A percentile compares a stretch with the other conserved stretches of the same genome.
Evolutionary conservation across 1,140 invertebrate genomes (phyloP).

Genomic region (Ruditapes philippinarum): DNA sequence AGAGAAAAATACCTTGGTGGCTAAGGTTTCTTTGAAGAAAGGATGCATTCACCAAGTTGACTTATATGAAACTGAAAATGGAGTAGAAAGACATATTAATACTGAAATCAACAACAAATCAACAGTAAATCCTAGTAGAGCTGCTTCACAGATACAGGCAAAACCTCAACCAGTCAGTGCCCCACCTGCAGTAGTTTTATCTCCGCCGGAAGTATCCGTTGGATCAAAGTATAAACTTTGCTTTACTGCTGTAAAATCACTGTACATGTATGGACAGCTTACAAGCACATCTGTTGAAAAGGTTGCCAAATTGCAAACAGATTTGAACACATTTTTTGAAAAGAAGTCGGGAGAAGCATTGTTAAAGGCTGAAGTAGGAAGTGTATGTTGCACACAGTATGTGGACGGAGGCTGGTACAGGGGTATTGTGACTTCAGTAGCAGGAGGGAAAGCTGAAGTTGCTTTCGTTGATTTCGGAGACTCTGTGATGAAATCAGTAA

Average conservation of each 20-base stretch:
- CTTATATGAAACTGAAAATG: constrained; percentile 70
- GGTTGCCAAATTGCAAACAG: constrained; percentile 66
- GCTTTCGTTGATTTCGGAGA: constrained; percentile 93
- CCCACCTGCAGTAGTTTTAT: constrained; percentile 32
- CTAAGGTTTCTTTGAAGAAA: constrained; percentile 66
- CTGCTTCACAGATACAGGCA: neutral
- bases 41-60: constrained; percentile 69
- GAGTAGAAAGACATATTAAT: constrained; percentile 70
- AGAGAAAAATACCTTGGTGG: constrained; percentile 68
- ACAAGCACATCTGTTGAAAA: constrained; percentile 67
- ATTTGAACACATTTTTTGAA: constrained; percentile 67
- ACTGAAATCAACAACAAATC: constrained; percentile 59
- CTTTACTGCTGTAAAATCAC: constrained; percentile 68
- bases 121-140: neutral
- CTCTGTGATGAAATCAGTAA: constrained; percentile 14
- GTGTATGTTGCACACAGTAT: constrained; percentile 89
- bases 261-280: constrained; percentile 71
- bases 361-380: constrained; percentile 52
- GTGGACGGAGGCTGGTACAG: constrained; percentile 93
- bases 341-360: constrained; percentile 38
- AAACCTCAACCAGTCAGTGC: neutral
- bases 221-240: constrained; percentile 64
- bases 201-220: constrained; percentile 53
- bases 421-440: constrained; percentile 89
- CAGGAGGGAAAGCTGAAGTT: constrained; percentile 89